Conservation (phyloP, 2,888 invertebrate genomes). For the Elysia crispata region DNA sequence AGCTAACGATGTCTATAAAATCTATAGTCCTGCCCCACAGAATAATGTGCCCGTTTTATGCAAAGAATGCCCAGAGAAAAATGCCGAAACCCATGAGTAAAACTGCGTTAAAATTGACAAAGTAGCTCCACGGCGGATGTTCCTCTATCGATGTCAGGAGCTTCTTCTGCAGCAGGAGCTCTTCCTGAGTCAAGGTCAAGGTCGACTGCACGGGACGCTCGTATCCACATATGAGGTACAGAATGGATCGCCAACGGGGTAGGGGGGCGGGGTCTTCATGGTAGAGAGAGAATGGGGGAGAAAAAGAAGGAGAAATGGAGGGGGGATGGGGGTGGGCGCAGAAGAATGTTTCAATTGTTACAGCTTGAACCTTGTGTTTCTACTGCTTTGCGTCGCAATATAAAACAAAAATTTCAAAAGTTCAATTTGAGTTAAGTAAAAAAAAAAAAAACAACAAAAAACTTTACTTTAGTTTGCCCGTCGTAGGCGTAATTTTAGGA, state of each 20-base stretch:
- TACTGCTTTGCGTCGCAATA: no score
- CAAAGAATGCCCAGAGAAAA: conserved; percentile 68
- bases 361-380: no score
- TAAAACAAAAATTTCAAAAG: no score
- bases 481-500: no score
- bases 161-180: conserved; percentile 54
- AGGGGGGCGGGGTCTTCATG: conserved; percentile 50
- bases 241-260: conserved; percentile 56
- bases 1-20: no score
- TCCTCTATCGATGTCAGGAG: conserved; percentile 64
- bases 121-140: conserved; percentile 60
- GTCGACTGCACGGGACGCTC: conserved; percentile 57
- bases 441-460: no score
- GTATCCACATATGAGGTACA: conserved; percentile 66
- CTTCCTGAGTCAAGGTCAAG: conserved; percentile 55
- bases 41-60: conserved; percentile 5
- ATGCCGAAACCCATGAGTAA: conserved; percentile 64
- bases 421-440: no score
- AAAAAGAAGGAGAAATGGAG: conserved; percentile 2
- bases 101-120: conserved; percentile 66
- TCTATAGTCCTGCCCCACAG: no score
- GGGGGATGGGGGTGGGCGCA: no score
- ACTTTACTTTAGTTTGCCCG: no score
- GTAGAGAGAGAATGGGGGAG: background rate
- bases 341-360: no score